Base-by-base conservation (phyloP, 2,113 vertebrate genomes). In the Periophthalmodon schlosseri region DNA sequence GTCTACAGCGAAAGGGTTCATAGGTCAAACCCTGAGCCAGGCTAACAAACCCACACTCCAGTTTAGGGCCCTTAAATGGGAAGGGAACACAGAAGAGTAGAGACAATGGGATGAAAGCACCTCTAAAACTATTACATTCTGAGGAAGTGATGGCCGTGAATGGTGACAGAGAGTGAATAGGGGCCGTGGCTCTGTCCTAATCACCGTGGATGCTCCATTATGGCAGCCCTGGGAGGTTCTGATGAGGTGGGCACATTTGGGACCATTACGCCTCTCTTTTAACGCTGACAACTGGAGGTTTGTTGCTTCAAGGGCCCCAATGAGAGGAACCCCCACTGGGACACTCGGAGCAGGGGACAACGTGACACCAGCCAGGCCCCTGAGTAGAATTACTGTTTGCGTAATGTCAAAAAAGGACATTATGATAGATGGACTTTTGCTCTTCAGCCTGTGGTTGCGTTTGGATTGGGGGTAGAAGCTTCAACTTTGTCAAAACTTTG, bases 101-200 rank as follows among this genome's bases (percentile, higher is more conserved):
- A 80, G 92, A 96, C 93, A 96, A 95, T 93, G 79, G 91, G 93
- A 95, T 96, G 91, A 97, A 96, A 96, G 93, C 86, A 93, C 86
- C 88, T 92, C 90, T 88, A 93, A 95, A 93, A 83, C 91, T 91
- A 93, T 95, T 94, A 95, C 94, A 95, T 90, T 92, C 89, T 92
- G 93, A 96, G 94, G 95, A 96, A 95, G 94, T 94, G 93, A 93
- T 91, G 91, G 86, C 91, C 92, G 82, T 93, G 93, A 94, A 94
- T 93, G 92, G 93, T 93, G 93, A 93, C 93, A 93, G 90, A 93
- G 92, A 93, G 88, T 91, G 94, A 92, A 94, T 91, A 90, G 94
- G 90, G 89, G 90, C 91, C 90, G 90, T 90, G 90, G 91, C 93
- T 93, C 86, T 93, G 57, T 90, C 89, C 93, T 91, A 92, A 88